Evolutionary conservation across 64 coral and sea anemone species (phyloP).

Genomic region (Stichodactyla mertensii): DNA sequence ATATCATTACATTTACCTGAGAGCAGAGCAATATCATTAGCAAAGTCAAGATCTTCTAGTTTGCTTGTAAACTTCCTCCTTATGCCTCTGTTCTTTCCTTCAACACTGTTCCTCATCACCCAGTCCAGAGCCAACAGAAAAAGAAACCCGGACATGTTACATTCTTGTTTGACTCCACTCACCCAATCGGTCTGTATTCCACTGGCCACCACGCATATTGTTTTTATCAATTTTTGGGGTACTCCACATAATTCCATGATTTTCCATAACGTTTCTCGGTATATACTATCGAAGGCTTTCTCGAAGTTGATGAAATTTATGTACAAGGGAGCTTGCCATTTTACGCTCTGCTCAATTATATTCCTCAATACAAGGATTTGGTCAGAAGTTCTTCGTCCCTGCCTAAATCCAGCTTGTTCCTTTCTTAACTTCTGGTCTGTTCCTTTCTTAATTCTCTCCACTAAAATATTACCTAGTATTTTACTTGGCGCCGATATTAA

Average conservation of each 20-base stretch:
- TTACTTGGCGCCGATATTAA: constrained; percentile 14
- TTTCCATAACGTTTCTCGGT: not conserved
- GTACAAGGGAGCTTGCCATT: not conserved
- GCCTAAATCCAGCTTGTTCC: not conserved
- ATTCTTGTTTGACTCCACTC: not conserved
- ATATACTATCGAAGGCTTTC: not conserved
- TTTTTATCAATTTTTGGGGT: too few relatives aligned
- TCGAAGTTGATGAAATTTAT: not conserved
- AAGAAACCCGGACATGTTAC: too few relatives aligned
- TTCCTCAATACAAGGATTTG: not conserved
- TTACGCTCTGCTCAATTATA: not conserved
- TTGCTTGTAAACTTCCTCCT: too few relatives aligned
- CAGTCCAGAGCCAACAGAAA: too few relatives aligned
- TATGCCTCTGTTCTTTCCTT: too few relatives aligned
- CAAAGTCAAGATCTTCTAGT: too few relatives aligned
- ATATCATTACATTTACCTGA: too few relatives aligned
- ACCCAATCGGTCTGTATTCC: not conserved
- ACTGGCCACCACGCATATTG: not conserved
- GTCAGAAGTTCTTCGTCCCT: not conserved
- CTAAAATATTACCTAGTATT: constrained; percentile 16
- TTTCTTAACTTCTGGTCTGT: constrained; percentile 14
- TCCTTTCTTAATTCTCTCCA: constrained; percentile 11
- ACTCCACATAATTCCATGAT: not conserved
- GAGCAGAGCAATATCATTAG: too few relatives aligned
- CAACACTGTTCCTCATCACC: too few relatives aligned